phyloP scores from a whole-genome alignment of 2,888 invertebrate genomes.

The Ptychoptera contaminata region DNA sequence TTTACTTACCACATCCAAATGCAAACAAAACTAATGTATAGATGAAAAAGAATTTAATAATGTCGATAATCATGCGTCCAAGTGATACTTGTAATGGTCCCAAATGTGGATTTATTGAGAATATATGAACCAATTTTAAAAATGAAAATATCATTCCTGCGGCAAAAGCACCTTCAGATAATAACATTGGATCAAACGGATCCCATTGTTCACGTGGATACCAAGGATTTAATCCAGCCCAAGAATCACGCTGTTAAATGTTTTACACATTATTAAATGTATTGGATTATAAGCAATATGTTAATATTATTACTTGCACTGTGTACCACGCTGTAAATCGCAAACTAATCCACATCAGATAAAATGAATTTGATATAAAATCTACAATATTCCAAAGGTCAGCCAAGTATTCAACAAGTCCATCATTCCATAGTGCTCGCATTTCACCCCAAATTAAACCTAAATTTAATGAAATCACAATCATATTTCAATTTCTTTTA shows the following conservation, averaged over 20 bases:
- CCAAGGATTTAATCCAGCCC: constrained; percentile 58
- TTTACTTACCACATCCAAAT: constrained; percentile 75
- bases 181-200: constrained; percentile 86
- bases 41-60: constrained; percentile 91
- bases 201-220: constrained; percentile 85
- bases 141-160: constrained; percentile 96
- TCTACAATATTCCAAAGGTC: constrained; percentile 98
- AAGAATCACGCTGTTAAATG: constrained; percentile 45
- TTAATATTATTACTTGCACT: constrained; percentile 52
- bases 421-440: constrained; percentile 77
- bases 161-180: constrained; percentile 85
- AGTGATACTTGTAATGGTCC: constrained; percentile 87
- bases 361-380: constrained; percentile 91
- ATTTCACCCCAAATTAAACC: constrained; percentile 93
- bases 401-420: constrained; percentile 76
- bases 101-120: constrained; percentile 91
- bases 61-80: constrained; percentile 87
- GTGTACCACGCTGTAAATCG: constrained; percentile 77
- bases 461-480: constrained; percentile 24
- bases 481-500: neutral
- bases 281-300: neutral
- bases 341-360: constrained; percentile 83
- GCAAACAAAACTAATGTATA: constrained; percentile 86
- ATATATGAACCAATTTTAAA: constrained; percentile 89
- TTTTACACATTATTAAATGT: neutral